Evolutionary conservation across 2,113 vertebrate species (phyloP).

Genomic region (Clarias gariepinus): DNA sequence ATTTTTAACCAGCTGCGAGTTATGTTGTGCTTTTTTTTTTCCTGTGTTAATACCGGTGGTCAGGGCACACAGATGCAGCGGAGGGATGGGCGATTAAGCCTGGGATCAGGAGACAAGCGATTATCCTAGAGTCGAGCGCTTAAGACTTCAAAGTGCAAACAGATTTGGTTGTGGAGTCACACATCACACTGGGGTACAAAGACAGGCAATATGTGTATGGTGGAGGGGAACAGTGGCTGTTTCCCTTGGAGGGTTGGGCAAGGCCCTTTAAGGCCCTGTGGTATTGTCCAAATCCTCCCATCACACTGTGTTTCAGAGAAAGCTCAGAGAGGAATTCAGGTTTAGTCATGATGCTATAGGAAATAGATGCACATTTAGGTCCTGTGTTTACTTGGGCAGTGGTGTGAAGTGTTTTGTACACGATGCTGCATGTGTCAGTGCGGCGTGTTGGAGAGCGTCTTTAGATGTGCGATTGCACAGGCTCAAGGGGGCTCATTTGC

Average conservation of each 20-base stretch:
- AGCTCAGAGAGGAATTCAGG: background rate
- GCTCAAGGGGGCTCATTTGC: slow-evolving; percentile 46
- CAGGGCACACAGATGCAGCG: slow-evolving; percentile 51
- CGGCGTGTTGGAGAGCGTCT: slow-evolving; percentile 12
- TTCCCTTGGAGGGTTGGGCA: slow-evolving; percentile 8
- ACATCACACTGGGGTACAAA: slow-evolving; percentile 31
- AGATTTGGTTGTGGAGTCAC: slow-evolving; percentile 40
- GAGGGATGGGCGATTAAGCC: slow-evolving; percentile 64
- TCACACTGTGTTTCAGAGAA: background rate
- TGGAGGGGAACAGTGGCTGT: slow-evolving; percentile 49
- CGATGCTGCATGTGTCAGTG: slow-evolving; percentile 6
- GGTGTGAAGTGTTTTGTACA: slow-evolving; percentile 29
- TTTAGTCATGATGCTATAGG: slow-evolving; percentile 1
- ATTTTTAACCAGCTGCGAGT: slow-evolving; percentile 47
- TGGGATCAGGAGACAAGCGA: slow-evolving; percentile 70
- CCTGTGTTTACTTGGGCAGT: background rate
- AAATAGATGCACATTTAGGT: background rate
- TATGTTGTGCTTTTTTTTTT: slow-evolving; percentile 33
- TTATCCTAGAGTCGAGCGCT: slow-evolving; percentile 73
- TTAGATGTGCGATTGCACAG: slow-evolving; percentile 29
- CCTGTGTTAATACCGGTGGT: slow-evolving; percentile 41
- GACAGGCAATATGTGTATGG: slow-evolving; percentile 8
- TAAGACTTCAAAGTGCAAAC: slow-evolving; percentile 75
- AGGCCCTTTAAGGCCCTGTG: background rate
- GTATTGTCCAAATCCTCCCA: slow-evolving; percentile 34